These are phyloP conservation scores for Chydorus sphaericus DNA, from an alignment of 2,888 invertebrate species.

Conservation along the genomic window DNA sequence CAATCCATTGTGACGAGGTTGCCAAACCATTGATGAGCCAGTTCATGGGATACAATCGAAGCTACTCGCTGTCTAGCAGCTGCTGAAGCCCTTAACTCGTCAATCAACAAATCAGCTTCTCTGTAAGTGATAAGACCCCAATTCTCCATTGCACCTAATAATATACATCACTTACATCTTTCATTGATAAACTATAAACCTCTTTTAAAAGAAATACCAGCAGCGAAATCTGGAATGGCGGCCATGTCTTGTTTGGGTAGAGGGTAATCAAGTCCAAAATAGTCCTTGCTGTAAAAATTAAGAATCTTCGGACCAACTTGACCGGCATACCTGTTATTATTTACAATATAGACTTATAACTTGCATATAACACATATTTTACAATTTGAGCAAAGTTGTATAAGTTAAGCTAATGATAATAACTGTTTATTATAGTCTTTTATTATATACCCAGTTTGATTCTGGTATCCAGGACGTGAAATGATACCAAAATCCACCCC, in stretches of 20 bases:
- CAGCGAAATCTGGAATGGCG: conserved; percentile 15
- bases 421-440: too few species aligned
- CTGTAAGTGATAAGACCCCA: conserved; percentile 71
- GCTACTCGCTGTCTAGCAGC: conserved; percentile 24
- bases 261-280: conserved; percentile 16
- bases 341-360: not conserved
- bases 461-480: not conserved
- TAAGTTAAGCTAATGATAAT: too few species aligned
- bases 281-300: conserved; percentile 13
- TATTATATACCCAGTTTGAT: not conserved
- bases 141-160: conserved; percentile 50
- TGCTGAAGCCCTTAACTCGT: conserved; percentile 23
- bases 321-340: conserved; percentile 29
- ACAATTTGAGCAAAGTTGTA: too few species aligned
- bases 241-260: conserved; percentile 17
- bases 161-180: too few species aligned
- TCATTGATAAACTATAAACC: not conserved
- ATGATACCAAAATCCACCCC: not conserved
- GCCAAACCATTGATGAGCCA: conserved; percentile 75
- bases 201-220: conserved; percentile 25
- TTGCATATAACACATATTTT: too few species aligned
- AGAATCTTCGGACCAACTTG: conserved; percentile 38
- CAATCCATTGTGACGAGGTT: conserved; percentile 68
- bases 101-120: conserved; percentile 29
- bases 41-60: conserved; percentile 47